Conservation (phyloP, 2,113 vertebrate genomes). For the Menidia beryllina region DNA sequence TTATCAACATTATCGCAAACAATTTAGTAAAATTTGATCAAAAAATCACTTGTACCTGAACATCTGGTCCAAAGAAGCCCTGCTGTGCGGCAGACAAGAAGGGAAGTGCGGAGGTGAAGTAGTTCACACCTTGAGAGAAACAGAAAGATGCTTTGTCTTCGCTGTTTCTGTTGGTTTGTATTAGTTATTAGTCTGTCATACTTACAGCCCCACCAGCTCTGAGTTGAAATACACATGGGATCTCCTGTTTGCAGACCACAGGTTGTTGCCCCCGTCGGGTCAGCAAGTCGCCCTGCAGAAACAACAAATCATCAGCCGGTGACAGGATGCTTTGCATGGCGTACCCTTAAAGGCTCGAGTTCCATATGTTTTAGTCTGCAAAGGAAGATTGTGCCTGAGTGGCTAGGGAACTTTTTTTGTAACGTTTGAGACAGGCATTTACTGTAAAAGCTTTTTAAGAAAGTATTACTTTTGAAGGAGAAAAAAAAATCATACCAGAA, state of each 20-base stretch:
- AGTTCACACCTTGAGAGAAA: constrained; percentile 72
- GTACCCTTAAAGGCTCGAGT: not conserved
- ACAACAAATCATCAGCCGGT: not conserved
- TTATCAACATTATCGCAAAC: not conserved
- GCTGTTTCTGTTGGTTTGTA: not conserved
- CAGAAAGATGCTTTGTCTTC: not conserved
- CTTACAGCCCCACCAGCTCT: constrained; percentile 81
- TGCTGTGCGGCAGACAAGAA: constrained; percentile 78
- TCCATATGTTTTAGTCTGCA: not conserved
- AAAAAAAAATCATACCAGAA: constrained; percentile 79
- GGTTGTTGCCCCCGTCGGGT: constrained; percentile 63
- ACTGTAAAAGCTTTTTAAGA: no score
- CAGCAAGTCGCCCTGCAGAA: constrained; percentile 67
- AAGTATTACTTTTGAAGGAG: not conserved
- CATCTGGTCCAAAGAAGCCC: constrained; percentile 56
- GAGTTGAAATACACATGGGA: constrained; percentile 66
- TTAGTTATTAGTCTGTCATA: constrained; percentile 14
- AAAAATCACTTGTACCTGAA: constrained; percentile 36
- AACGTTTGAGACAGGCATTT: not conserved
- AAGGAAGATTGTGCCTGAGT: rapidly evolving
- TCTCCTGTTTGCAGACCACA: constrained; percentile 70
- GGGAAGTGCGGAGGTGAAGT: constrained; percentile 68
- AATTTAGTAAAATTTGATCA: not conserved
- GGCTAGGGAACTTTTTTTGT: no score
- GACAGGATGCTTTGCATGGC: not conserved